Conservation (phyloP, 1,140 invertebrate genomes). For the Diploscapter pachys region DNA sequence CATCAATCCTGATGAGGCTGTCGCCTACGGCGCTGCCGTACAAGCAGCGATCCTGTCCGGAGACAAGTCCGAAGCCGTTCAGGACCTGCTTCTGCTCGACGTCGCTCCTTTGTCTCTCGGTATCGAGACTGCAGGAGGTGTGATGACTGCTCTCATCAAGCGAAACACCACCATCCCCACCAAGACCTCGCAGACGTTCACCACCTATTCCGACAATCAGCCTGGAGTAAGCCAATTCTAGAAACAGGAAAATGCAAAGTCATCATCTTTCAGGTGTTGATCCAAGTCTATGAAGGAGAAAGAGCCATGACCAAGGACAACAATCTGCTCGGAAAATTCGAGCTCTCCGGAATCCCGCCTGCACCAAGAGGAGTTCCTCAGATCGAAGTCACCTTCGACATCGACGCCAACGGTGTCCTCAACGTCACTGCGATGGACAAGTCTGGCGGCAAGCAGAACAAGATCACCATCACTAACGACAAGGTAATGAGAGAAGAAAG, state of each 20-base stretch:
- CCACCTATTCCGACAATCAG: slow-evolving; percentile 93
- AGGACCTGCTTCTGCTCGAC: slow-evolving; percentile 84
- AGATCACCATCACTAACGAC: slow-evolving; percentile 91
- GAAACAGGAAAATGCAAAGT: no score
- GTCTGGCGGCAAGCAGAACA: slow-evolving; percentile 88
- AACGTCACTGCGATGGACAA: slow-evolving; percentile 65
- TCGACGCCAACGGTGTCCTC: slow-evolving; percentile 66
- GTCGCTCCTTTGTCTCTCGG: slow-evolving; percentile 89
- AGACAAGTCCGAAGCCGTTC: slow-evolving; percentile 86
- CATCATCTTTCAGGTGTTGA: neutral
- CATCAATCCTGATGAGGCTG: slow-evolving; percentile 62
- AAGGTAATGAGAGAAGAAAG: slow-evolving; percentile 63
- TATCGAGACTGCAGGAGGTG: slow-evolving; percentile 94
- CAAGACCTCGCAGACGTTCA: slow-evolving; percentile 92
- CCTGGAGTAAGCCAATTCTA: slow-evolving; percentile 67
- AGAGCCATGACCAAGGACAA: slow-evolving; percentile 69
- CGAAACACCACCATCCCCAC: slow-evolving; percentile 92
- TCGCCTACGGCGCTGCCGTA: slow-evolving; percentile 60
- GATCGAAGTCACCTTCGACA: slow-evolving; percentile 69
- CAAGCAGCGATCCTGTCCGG: slow-evolving; percentile 76
- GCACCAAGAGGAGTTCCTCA: slow-evolving; percentile 67
- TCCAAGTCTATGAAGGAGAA: slow-evolving; percentile 64
- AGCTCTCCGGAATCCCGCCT: slow-evolving; percentile 67
- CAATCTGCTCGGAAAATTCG: slow-evolving; percentile 66
- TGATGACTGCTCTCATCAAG: slow-evolving; percentile 87